A percentile compares a stretch with the other conserved stretches of the same genome.
Conservation (phyloP, 2,888 invertebrate genomes). For the Phortica magna region DNA sequence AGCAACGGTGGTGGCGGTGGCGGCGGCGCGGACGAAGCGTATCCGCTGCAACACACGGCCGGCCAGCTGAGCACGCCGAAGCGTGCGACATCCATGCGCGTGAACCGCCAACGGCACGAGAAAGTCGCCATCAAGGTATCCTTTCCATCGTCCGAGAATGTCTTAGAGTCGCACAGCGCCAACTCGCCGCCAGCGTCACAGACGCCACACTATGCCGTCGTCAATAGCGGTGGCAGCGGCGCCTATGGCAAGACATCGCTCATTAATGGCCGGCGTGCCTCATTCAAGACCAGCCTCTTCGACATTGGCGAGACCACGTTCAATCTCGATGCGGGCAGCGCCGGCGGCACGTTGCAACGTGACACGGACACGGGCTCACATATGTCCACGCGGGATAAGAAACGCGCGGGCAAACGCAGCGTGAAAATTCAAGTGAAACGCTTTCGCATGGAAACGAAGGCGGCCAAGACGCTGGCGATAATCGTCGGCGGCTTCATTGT, state of each 20-base stretch:
- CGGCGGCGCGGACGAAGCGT: constrained; percentile 41
- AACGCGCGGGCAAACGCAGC: constrained; percentile 90
- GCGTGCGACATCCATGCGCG: constrained; percentile 79
- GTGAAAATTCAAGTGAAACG: constrained; percentile 94
- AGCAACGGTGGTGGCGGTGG: constrained; percentile 68
- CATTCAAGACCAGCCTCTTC: constrained; percentile 74
- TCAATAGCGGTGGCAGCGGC: constrained; percentile 54
- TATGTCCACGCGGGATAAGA: constrained; percentile 77
- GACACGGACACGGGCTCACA: constrained; percentile 30
- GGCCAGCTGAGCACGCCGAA: constrained; percentile 77
- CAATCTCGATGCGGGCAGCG: constrained; percentile 61
- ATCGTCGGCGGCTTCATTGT: constrained; percentile 98
- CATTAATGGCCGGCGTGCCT: constrained; percentile 69
- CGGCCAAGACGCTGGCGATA: constrained; percentile 96
- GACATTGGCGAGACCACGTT: constrained; percentile 76
- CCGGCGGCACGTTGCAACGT: constrained; percentile 6
- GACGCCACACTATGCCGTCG: constrained; percentile 64
- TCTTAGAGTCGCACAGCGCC: constrained; percentile 68
- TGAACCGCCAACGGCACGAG: constrained; percentile 83
- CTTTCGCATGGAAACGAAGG: constrained; percentile 96
- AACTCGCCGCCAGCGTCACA: constrained; percentile 65
- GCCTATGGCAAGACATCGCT: constrained; percentile 50
- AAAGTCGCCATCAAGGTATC: constrained; percentile 91
- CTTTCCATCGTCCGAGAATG: constrained; percentile 88
- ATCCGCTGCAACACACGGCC: constrained; percentile 52